Base-by-base conservation (phyloP, 2,113 vertebrate genomes). In the Pipra filicauda region DNA sequence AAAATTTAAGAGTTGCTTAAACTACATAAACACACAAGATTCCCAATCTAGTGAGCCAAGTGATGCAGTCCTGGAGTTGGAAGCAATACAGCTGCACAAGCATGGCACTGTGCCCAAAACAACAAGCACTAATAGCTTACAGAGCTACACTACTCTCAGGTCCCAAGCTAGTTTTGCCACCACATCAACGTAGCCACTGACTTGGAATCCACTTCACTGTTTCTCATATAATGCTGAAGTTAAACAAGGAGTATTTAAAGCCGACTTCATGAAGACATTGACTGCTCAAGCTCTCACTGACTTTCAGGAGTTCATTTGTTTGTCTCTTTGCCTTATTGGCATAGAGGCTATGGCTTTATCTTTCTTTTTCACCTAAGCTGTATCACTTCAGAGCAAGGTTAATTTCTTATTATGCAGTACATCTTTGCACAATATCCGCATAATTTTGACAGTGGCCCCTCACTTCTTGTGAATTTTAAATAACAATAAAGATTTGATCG, bases 321-420 rank as follows among this genome's bases (percentile, higher is more conserved):
- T 55, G 35, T 77, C 31, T 37, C 44, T 67, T 48, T 0, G 0
- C 33, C 27, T 37, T 39, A 8, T 55, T 66, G 66, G 19, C 46
- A 39, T 37, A 54, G 43, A 62, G 11, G 12, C 16, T 48, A 12
- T 0, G 0, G 12, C 27, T 78, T 85, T 16, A 17, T 65, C 39
- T 59, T 69, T 43, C 30, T 31, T 23, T 70, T 87, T 73, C 55
- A 57, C 59, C 43, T 35, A 86, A 83, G 30, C 24, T 66, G 23
- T 30, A 39, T 15, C 35, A 80, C 49, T 89, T 39, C 44, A 69
- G 44, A 76, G 15, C 33, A 62, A 48, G 41, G 46, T 33, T 89
- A 1, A 43, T 77, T 77, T 65, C 41, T 54, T 49, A 27, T 31
- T 35, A 4, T 35, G 35, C 14, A 49, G 27, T 49, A 31, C 19